Percentiles rank a stretch among this genome's conserved stretches.
phyloP scores from a whole-genome alignment of 2,797 vertebrate species.

The Clarias laeviceps region DNA sequence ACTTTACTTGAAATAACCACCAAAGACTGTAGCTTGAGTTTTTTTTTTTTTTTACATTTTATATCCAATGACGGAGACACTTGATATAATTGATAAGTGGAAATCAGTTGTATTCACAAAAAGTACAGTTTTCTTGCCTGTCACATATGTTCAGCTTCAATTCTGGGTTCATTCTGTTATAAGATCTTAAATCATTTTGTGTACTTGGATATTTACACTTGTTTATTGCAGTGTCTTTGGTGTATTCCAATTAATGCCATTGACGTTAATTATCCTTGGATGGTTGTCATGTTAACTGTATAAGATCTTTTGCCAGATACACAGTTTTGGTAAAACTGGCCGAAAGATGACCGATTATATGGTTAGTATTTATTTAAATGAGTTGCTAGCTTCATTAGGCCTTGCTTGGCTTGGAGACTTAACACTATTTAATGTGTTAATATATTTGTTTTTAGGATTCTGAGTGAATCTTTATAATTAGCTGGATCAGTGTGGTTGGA shows the following conservation, averaged over 20 bases:
- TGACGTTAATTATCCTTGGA: too few relatives aligned
- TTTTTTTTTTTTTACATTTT: too few relatives aligned
- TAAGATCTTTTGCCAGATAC: not conserved
- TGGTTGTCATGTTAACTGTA: not conserved
- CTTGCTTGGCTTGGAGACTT: not conserved
- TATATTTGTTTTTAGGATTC: not conserved
- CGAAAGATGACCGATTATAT: not conserved
- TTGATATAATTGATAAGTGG: not conserved
- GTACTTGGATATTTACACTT: not conserved
- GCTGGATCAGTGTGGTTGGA: not conserved
- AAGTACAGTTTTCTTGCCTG: not conserved
- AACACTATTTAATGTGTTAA: not conserved
- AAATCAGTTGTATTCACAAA: not conserved
- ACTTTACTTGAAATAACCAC: not conserved
- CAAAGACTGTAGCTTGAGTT: not conserved
- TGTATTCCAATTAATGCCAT: not conserved
- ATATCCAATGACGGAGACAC: not conserved
- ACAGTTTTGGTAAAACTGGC: not conserved
- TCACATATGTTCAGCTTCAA: not conserved
- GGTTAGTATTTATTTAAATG: constrained; percentile 6
- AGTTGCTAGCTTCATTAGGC: not conserved
- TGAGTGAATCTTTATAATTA: not conserved
- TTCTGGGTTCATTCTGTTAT: not conserved
- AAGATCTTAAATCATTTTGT: too few relatives aligned
- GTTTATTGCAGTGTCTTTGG: not conserved